phyloP scores from a whole-genome alignment of 2,113 vertebrate genomes.

The Silurus glanis region DNA sequence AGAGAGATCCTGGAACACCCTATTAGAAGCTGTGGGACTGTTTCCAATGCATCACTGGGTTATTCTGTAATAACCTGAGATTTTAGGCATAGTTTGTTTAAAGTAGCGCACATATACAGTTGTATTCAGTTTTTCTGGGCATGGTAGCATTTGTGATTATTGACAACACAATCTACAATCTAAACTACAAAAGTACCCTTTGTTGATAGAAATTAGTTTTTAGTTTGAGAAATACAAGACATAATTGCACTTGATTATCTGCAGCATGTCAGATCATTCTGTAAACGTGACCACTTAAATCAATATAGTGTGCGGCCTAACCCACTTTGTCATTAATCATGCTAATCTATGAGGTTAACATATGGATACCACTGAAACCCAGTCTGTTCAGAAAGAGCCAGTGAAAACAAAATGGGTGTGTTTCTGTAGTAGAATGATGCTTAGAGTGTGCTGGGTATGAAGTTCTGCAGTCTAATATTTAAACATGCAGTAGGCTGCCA shows the following conservation, averaged over 20 bases:
- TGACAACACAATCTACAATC: background rate
- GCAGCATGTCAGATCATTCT: background rate
- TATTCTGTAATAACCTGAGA: slow-evolving; percentile 16
- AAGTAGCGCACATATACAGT: background rate
- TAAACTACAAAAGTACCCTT: background rate
- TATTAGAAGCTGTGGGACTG: slow-evolving; percentile 30
- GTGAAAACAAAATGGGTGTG: slow-evolving; percentile 43
- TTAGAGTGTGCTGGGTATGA: slow-evolving; percentile 34
- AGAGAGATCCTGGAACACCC: slow-evolving; percentile 32
- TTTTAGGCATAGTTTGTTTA: background rate
- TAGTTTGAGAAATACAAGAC: background rate
- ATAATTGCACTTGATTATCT: background rate
- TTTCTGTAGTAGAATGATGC: slow-evolving; percentile 33
- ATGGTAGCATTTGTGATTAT: slow-evolving; percentile 7
- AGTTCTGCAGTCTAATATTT: slow-evolving; percentile 39
- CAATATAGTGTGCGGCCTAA: background rate
- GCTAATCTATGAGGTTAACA: slow-evolving; percentile 23
- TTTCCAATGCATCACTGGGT: background rate
- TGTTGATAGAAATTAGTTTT: background rate
- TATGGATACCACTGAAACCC: background rate
- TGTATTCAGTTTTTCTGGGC: background rate
- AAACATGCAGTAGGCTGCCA: slow-evolving; percentile 63
- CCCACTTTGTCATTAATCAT: slow-evolving; percentile 12
- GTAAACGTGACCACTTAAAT: background rate
- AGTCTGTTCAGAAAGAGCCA: slow-evolving; percentile 28